Conservation (phyloP, 2,888 invertebrate species). For the Cephonodes hylas region DNA sequence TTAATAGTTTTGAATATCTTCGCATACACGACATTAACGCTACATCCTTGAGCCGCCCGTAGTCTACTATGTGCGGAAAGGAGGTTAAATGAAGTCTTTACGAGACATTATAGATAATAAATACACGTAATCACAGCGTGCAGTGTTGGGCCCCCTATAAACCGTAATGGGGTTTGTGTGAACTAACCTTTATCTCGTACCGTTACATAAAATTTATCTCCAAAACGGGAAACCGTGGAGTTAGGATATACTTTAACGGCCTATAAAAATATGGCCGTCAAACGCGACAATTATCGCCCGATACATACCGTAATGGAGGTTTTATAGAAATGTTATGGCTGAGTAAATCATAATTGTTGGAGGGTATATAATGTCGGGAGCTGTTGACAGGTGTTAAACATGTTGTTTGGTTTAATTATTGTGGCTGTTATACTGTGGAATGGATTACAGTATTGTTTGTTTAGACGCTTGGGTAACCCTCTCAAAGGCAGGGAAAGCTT, state of each 20-base stretch:
- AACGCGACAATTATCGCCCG: background rate
- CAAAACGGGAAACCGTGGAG: background rate
- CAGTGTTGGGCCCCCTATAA: slow-evolving; percentile 18
- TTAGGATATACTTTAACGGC: background rate
- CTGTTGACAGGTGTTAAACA: background rate
- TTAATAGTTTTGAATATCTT: background rate
- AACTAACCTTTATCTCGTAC: slow-evolving; percentile 17
- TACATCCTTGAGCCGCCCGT: background rate
- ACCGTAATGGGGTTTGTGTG: slow-evolving; percentile 24
- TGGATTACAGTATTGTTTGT: background rate
- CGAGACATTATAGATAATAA: slow-evolving; percentile 43
- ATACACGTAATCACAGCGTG: slow-evolving; percentile 36
- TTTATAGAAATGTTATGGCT: slow-evolving; percentile 2
- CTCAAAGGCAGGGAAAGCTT: too few relatives aligned
- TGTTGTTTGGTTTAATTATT: background rate
- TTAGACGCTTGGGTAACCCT: background rate
- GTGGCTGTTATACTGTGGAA: background rate
- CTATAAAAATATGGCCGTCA: background rate
- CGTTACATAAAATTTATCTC: slow-evolving; percentile 16
- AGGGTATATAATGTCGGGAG: background rate
- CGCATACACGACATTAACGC: background rate
- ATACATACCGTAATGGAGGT: background rate
- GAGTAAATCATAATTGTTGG: background rate
- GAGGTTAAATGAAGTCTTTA: slow-evolving; percentile 47
- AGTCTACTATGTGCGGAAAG: slow-evolving; percentile 26